These are phyloP conservation scores for Pristionchus maxplancki DNA, from an alignment of 2,888 invertebrate genomes.

Conservation along the genomic window DNA sequence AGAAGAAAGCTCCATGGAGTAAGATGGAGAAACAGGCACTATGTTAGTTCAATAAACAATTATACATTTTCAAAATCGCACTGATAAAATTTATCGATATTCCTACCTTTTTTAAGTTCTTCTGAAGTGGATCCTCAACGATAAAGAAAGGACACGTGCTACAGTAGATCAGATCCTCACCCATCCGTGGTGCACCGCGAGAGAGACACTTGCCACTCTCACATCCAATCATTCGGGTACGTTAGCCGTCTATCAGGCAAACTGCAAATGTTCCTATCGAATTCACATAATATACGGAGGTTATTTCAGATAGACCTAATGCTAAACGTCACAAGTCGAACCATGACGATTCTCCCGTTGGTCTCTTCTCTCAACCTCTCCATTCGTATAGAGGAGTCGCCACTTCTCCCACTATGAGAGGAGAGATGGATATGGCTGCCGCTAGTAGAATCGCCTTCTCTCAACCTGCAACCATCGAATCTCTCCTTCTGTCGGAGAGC, in stretches of 20 bases:
- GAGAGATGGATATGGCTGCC: background rate
- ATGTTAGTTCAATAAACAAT: background rate
- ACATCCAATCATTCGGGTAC: background rate
- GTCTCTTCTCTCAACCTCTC: constrained; percentile 23
- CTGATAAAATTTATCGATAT: background rate
- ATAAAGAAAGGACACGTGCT: constrained; percentile 85
- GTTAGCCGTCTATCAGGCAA: background rate
- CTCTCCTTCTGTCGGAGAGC: constrained; percentile 83
- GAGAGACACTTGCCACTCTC: background rate
- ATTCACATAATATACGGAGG: no score
- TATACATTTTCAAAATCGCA: background rate
- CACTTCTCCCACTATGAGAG: background rate
- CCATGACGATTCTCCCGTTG: background rate
- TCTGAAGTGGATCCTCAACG: constrained; percentile 86
- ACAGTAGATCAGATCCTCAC: constrained; percentile 84
- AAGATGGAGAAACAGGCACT: constrained; percentile 82
- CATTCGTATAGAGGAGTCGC: background rate
- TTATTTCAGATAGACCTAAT: background rate
- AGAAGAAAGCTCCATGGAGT: constrained; percentile 84
- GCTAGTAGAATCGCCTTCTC: constrained; percentile 83
- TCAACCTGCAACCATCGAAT: constrained; percentile 89
- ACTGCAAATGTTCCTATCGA: no score
- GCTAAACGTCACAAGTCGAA: background rate
- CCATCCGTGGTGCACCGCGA: constrained; percentile 85
- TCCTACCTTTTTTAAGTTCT: constrained; percentile 80